Percentiles rank a stretch among this genome's conserved stretches.
phyloP scores from a whole-genome alignment of 2,797 vertebrate genomes.

The Pseudochromis fuscus region DNA sequence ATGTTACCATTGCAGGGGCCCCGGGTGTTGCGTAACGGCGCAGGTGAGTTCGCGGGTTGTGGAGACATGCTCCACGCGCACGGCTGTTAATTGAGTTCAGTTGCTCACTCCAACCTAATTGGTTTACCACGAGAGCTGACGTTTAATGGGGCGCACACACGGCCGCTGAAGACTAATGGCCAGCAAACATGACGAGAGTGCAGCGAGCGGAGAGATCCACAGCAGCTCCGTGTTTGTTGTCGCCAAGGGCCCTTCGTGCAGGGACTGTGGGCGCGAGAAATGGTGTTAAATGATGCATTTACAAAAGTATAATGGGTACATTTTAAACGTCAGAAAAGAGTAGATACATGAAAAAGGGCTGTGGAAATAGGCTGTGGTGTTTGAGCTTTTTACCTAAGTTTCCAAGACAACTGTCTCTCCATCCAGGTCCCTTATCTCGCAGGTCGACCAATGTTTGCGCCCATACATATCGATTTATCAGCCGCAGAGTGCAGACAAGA shows the following conservation, averaged over 20 bases:
- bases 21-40: slow-evolving; percentile 1
- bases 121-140: slow-evolving; percentile 90
- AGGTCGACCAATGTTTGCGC: slow-evolving; percentile 78
- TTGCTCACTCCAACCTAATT: slow-evolving; percentile 93
- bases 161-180: slow-evolving; percentile 89
- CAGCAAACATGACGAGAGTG: slow-evolving; percentile 81
- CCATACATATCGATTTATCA: slow-evolving; percentile 85
- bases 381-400: slow-evolving; percentile 64
- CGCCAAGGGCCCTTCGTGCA: slow-evolving; percentile 46
- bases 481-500: slow-evolving; percentile 73
- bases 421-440: slow-evolving; percentile 84
- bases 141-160: slow-evolving; percentile 92
- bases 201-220: slow-evolving; percentile 62
- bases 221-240: slow-evolving; percentile 64
- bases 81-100: slow-evolving; percentile 91
- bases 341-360: slow-evolving; percentile 19
- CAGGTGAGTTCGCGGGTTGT: neutral
- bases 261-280: slow-evolving; percentile 68
- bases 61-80: slow-evolving; percentile 65
- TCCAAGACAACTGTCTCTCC: slow-evolving; percentile 71
- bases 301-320: slow-evolving; percentile 80
- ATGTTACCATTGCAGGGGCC: neutral
- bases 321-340: slow-evolving; percentile 73
- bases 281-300: slow-evolving; percentile 89
- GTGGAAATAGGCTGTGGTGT: slow-evolving; percentile 36